Base-by-base conservation (phyloP, 2,797 vertebrate species). In the Ctenopoma kingsleyae region DNA sequence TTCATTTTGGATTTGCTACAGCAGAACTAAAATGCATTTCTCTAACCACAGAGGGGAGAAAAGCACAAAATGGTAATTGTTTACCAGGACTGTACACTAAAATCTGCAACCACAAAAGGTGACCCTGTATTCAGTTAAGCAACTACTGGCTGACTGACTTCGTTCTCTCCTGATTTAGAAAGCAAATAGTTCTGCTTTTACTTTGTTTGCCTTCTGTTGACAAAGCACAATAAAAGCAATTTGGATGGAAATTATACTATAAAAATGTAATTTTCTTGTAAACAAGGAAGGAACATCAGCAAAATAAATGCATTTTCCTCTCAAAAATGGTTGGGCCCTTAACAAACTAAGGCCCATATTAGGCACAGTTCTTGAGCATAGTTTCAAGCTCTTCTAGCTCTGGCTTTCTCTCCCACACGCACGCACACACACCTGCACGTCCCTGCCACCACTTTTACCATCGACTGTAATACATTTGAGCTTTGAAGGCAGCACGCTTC, bases 1-100 rank as follows among this genome's bases (percentile, higher is more conserved):
- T 81, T 91, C 74, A 83, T 90, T 83, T 72, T 67, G 71, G 84
- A 88, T 89, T 84, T 76, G 80, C 63, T 71, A 61, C 71, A 83
- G 86, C 73, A 69, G 61, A 92, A 87, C 71, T 58, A 67, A 81
- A 85, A 72, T 72, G 73, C 71, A 68, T 17, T 43, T 71, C 78
- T 77, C 35, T 44, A 75, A 74, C 57, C 63, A 41, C 73, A 11
- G 36, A 79, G 75, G 80, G 73, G 58, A 71, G 12, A 60, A 53
- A 67, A 86, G 57, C 53, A 16, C 65, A 74, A 71, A 78, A 61
- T 32, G 12, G 48, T 76, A 87, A 89, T 86, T 87, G 80, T 89
- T 82, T 48, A 78, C 82, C 67, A 69, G 71, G 35, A 22, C 68
- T 43, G 48, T 52, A 20, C 47, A 69, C 57, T 27, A 23, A 81